phyloP scores from a whole-genome alignment of 2,113 vertebrate genomes.

The Sceloporus tristichus region DNA sequence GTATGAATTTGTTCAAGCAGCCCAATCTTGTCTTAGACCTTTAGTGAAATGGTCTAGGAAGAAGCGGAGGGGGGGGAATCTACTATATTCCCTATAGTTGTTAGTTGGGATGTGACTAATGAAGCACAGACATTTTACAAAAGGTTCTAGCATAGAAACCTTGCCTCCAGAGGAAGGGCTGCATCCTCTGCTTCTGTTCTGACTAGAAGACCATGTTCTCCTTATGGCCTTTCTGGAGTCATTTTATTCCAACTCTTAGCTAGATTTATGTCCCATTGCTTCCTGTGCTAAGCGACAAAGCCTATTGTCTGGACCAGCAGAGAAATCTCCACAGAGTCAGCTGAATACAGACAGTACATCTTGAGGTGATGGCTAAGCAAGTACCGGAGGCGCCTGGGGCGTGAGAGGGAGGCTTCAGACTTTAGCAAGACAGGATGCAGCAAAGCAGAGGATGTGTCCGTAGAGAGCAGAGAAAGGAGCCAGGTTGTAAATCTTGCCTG shows the following conservation, averaged over 20 bases:
- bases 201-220: neutral
- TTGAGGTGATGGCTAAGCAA: neutral
- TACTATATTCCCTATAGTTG: neutral
- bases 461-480: neutral
- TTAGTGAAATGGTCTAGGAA: neutral
- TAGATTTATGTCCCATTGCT: conserved; percentile 7
- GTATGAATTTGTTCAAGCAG: too few relatives aligned
- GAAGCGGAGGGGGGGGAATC: too few relatives aligned
- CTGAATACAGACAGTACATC: neutral
- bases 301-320: conserved; percentile 3
- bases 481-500: conserved; percentile 16
- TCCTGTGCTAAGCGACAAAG: neutral
- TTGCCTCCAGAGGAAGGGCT: neutral
- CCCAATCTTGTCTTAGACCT: neutral
- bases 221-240: neutral
- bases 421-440: conserved; percentile 3
- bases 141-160: neutral
- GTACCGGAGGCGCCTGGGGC: neutral
- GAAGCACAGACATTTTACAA: neutral
- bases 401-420: neutral
- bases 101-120: neutral
- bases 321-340: neutral
- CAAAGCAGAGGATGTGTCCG: neutral
- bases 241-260: neutral
- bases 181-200: neutral